Base-by-base conservation (phyloP, 2,797 vertebrate genomes). In the Sebastolobus altivelis region DNA sequence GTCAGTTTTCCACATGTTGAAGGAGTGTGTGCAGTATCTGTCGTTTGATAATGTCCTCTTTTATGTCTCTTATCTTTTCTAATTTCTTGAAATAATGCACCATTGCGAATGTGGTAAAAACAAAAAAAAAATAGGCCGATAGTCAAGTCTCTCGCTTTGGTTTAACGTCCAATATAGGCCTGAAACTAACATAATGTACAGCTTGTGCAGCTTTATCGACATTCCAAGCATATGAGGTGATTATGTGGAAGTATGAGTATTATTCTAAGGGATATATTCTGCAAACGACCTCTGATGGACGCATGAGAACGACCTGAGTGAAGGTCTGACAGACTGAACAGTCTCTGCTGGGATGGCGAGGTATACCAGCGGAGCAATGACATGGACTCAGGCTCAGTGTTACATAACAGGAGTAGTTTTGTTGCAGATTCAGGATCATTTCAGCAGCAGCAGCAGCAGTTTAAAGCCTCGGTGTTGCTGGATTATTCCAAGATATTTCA, bases 351-450 rank as follows among this genome's bases (percentile, higher is more conserved):
- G 66, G 52, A 33, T 13, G 55, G 70, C 14, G 20, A 69, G 31
- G 79, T 72, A 79, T 79, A 72, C 84, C 79, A n/a, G 75, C 12
- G 2, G 5, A 46, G 38, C 63, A 29, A 65, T 29, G 9, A 65
- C 63, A 65, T 18, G 22, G 62, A 43, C 13, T 65, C 27, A 18
- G 56, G 56, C 27, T 59, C 22, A 69, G 67, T 55, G 82, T 93
- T 93, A 88, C 8, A 12, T 91, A 93, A 92, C 83, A 77, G 83
- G 63, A 83, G 6, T 16, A 33, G 79, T 71, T 84, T 33, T 56
- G 83, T 76, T 87, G 79, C 79, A 67, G 78, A 84, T 87, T 86
- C 76, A 25, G 87, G 80, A 84, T 84, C 33, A 74, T 81, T 82
- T 80, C 73, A 55, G 69, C 82, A 70, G 69, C 37, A 72, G 75